Evolutionary conservation across 53 echinoderm and acorn worm genomes (phyloP), one percentile per base, ranked within the genome.

Genomic region (Paracentrotus lividus): DNA sequence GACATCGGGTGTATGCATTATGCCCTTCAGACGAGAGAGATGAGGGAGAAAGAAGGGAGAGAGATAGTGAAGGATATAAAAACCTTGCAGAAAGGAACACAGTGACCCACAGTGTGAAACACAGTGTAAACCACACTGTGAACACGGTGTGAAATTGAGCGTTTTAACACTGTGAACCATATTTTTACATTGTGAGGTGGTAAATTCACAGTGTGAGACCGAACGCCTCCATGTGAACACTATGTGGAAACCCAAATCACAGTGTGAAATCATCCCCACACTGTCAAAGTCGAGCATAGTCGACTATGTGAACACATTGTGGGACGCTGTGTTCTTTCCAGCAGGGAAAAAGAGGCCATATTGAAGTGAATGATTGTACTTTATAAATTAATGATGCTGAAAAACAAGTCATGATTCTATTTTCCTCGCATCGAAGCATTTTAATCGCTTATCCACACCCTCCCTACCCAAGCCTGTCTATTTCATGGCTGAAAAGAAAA

Each of bases 361-460:
- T 10, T 64, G 64, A 6, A 72, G 5, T 38, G 72, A 36, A 34
- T 40, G 32, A 72, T 72, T 72, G 72, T 72, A 72, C 72, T 72
- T 16, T 72, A 72, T 72, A 40, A 72, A 72, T 72, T 72, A 40
- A 72, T 72, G 72, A 72, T 72, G 72, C 40, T 72, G 38, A 72
- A 72, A 72, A 72, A 72, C 72, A 72, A 72, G 72, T 2, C 72
- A 72, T 72, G 40, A 72, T 38, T 72, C 38, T 72, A 72, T 72
- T 72, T 72, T 72, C 72, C 72, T 40, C 72, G 72, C 72, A 40
- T 40, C 36, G 40, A 15, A 38, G 36, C 72, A 72, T 72, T 7
- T 40, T 4, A 10, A 72, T 72, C 36, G 72, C 27, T 72, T 72
- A 40, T 72, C 72, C 72, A 72, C 72, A 72, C 72, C 72, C 21